Evolutionary conservation across 1,140 invertebrate species (phyloP).

Genomic region (Sitobion miscanthi): DNA sequence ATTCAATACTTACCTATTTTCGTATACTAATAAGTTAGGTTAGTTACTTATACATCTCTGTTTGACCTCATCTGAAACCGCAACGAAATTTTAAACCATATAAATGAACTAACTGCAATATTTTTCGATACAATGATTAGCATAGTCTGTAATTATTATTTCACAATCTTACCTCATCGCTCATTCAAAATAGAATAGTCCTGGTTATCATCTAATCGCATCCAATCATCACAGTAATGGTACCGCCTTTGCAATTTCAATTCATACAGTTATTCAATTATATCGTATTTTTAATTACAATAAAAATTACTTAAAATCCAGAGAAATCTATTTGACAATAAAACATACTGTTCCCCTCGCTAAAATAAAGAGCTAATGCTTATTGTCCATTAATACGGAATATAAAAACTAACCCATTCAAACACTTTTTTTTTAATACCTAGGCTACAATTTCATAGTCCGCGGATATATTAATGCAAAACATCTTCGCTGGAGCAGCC

Average conservation of each 20-base stretch:
- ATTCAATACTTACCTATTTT: neutral
- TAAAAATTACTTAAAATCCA: neutral
- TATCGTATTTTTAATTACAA: neutral
- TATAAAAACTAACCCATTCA: constrained; percentile 2
- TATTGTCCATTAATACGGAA: neutral
- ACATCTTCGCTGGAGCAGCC: neutral
- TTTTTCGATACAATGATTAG: no score
- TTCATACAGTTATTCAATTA: neutral
- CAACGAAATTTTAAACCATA: no score
- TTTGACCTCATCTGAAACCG: neutral
- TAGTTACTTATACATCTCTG: no score
- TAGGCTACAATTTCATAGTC: neutral
- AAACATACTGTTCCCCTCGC: neutral
- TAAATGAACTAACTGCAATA: no score
- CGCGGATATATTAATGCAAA: neutral
- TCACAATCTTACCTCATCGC: constrained; percentile 44
- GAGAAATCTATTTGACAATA: neutral
- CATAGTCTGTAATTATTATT: no score
- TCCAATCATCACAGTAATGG: neutral
- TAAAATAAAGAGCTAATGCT: neutral
- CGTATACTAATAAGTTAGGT: neutral
- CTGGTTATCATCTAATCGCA: neutral
- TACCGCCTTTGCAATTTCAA: neutral
- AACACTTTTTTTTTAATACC: neutral
- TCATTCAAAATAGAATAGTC: neutral